Evolutionary conservation across 1,140 invertebrate species (phyloP), one percentile per base, ranked within the genome.

Genomic region (Sinonovacula constricta): DNA sequence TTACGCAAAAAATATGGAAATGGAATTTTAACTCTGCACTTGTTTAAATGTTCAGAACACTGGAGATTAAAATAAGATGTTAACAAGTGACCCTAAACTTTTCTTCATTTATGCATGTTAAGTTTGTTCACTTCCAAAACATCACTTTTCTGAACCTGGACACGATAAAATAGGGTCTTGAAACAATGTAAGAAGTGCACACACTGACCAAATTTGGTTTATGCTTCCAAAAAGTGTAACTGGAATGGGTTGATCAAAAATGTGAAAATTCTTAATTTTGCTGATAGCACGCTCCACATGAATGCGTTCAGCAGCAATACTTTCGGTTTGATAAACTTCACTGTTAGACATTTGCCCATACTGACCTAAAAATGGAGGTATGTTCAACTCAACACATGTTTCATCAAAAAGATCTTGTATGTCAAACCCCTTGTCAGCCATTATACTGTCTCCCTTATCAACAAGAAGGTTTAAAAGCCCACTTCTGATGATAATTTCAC

Each of bases 211-310:
- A 12, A 57, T 57, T 22, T 57, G 54, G 28, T 57, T 57, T 12
- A 57, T 57, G 10, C 12, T 57, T 7, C 54, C 54, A 22, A 57
- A 57, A 10, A 57, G 24, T 14, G 54, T 22, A 7, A 57, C 7
- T 57, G 54, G 54, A 57, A 57, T 57, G 10, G 28, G 18, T 26
- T 57, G 54, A 22, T 57, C 54, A 57, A 57, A 57, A 7, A 57
- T 57, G 24, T 57, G 22, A 14, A 57, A 10, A 7, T 57, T 57
- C 24, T 57, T 57, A 12, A 57, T 57, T 57, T 7, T 57, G 22
- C 28, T 57, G 28, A 57, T 57, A 22, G 54, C n/a, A n/a, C n/a
- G n/a, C n/a, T n/a, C 54, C 54, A 57, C 54, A 57, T 57, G 54
- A 57, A 57, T 57, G 18, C 54, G 18, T 24, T 57, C 54, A 14